Base-by-base conservation (phyloP, 1,140 invertebrate species). In the Olivierus martensii region DNA sequence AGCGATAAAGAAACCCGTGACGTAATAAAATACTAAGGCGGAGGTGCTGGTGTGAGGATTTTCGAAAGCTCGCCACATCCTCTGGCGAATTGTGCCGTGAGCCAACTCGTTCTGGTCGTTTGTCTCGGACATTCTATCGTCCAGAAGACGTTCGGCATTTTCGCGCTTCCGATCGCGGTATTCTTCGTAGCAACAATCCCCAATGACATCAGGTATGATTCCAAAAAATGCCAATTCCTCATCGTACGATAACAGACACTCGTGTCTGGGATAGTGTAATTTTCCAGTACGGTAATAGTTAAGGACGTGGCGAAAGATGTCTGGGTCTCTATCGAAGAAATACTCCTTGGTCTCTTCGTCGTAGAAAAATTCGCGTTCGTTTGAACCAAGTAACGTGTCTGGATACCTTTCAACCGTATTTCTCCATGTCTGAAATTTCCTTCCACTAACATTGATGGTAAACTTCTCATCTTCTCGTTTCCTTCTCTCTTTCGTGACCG, bases 351-450 rank as follows among this genome's bases (percentile, higher is more conserved):
- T 82, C 63, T 96, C 92, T 69, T 99, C 94, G 68, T 99, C 95
- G 72, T 90, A 99, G 71, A 99, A 99, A 75, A 98, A 99, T 68
- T 99, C 96, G 49, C 91, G 79, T 72, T 99, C 95, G 69, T 93
- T 92, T 21, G 91, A 96, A 7, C 95, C 96, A n/a, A 99, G 78
- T 50, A 99, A 72, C 15, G 95, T 98, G 71, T 99, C 95, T 7
- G 96, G 96, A 73, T 97, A 99, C 69, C 98, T 98, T 66, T 99
- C 95, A n/a, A 99, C 75, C 12, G 95, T 99, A 71, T 97, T 99
- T 49, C 92, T 77, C 94, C 94, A 99, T 35, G 93, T 99, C 73
- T 99, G 95, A 71, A 99, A 99, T n/a, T 88, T 79, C 18, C 92
- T 76, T 3, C 95, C 77, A 48, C 72, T 75, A 28, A 79, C 73